Base-by-base conservation (phyloP, 2,888 invertebrate genomes). In the Leucoma salicis region DNA sequence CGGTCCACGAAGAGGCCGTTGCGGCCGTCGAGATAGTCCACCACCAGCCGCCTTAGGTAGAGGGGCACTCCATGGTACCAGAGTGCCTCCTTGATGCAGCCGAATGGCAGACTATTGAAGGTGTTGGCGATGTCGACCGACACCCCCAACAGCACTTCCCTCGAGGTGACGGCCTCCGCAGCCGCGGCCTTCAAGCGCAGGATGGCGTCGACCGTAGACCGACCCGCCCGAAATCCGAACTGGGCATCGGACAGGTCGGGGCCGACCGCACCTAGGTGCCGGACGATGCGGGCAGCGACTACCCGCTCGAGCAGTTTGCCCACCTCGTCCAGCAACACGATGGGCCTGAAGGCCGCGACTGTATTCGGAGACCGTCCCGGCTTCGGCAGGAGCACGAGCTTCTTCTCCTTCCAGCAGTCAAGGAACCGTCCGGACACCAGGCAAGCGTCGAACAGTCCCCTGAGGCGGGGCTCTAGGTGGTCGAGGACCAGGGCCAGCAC, bases 41-140 rank as follows among this genome's bases (percentile, higher is more conserved):
- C 27, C 27, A 27, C 27, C 4, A 27, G 27, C 27, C 27, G 27
- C 11, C 27, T 27, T 2, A 27, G 27, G 21, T 21, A 21, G 1
- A 29, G 6, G 2, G 29, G 29, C 27, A 27, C 27, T n/a, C 27
- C 27, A n/a, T 27, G 27, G 4, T 27, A 11, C 4, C 27, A 1
- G 2, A 27, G 27, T n/a, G 11, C 27, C 27, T 27, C 27, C 11
- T n/a, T 27, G 27, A 27, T 27, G 27, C 27, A 27, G 27, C 27
- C n/a, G n/a, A 27, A 27, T 27, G 27, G 27, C 11, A 27, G 27
- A 27, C 27, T 48, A 34, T 56, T 56, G 33, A 61, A 61, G 4
- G 57, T 51, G 31, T 61, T 57, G 18, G 49, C 43, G 14, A 59
- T 51, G 32, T 54, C 54, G 0, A 53, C 31, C 2, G 54, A 54